Percentiles rank a stretch among this genome's conserved stretches.
Evolutionary conservation across 2,113 vertebrate species (phyloP).

Genomic region (Sinocyclocheilus grahami): DNA sequence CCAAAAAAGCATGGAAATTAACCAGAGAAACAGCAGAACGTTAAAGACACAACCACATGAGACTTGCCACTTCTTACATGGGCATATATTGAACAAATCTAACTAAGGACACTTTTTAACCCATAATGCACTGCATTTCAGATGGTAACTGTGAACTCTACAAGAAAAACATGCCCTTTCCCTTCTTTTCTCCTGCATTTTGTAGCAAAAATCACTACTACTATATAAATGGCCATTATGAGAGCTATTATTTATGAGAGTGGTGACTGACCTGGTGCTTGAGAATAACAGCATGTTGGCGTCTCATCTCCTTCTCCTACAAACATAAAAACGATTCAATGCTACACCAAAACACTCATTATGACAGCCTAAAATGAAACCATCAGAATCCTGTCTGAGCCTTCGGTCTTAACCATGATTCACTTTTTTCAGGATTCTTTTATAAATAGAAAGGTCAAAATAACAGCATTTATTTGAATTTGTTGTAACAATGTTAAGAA

Average conservation of each 20-base stretch:
- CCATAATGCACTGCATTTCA: constrained; percentile 21
- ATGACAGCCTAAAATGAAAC: not conserved
- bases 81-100: not conserved
- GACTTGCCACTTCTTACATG: constrained; percentile 10
- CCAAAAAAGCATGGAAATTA: constrained; percentile 84
- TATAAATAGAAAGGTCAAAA: not conserved
- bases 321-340: constrained; percentile 54
- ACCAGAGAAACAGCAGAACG: constrained; percentile 76
- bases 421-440: not conserved
- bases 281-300: constrained; percentile 95
- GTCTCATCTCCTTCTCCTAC: constrained; percentile 96
- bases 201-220: constrained; percentile 8
- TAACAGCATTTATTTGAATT: not conserved
- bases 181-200: not conserved
- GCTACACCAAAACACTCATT: not conserved
- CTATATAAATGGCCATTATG: constrained; percentile 26
- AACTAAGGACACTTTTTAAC: constrained; percentile 1
- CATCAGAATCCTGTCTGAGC: not conserved
- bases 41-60: constrained; percentile 61
- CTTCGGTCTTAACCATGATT: not conserved
- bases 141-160: not conserved
- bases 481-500: not conserved
- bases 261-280: constrained; percentile 87
- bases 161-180: not conserved
- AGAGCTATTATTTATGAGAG: constrained; percentile 51